Evolutionary conservation across 2,888 invertebrate genomes (phyloP).

Genomic region (Embidobia sp.): DNA sequence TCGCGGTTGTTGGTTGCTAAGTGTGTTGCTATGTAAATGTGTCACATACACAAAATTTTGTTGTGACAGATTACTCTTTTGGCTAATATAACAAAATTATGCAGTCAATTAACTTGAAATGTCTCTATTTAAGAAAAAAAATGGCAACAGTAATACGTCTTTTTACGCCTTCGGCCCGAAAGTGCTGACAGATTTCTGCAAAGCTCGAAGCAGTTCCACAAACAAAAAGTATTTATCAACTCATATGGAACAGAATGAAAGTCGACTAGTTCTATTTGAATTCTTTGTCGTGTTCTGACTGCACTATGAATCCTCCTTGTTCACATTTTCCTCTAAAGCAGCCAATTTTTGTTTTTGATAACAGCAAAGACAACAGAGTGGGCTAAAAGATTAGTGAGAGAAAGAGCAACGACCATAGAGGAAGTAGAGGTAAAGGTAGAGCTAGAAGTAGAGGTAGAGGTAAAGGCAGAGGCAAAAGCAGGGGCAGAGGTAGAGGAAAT

Average conservation of each 20-base stretch:
- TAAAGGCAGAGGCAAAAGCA: background rate
- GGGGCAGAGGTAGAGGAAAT: background rate
- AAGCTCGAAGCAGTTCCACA: background rate
- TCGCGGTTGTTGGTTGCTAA: too few species aligned
- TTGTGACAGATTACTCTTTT: too few species aligned
- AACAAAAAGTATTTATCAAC: background rate
- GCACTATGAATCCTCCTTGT: constrained; percentile 1
- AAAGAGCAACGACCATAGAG: background rate
- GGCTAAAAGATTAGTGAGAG: background rate
- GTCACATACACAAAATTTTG: too few species aligned
- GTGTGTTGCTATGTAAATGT: too few species aligned
- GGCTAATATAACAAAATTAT: too few species aligned
- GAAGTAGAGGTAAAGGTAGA: background rate
- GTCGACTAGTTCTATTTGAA: background rate
- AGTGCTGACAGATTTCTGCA: too few species aligned
- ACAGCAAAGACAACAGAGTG: background rate
- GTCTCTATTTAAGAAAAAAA: too few species aligned
- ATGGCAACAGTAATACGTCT: too few species aligned
- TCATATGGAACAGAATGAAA: background rate
- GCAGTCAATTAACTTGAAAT: too few species aligned
- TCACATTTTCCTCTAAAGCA: background rate
- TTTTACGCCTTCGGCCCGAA: too few species aligned
- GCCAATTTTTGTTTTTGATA: background rate
- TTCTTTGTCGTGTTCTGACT: background rate
- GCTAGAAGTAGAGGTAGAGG: background rate